Conservation (phyloP, 2,797 vertebrate genomes). For the Myripristis jacobus region DNA sequence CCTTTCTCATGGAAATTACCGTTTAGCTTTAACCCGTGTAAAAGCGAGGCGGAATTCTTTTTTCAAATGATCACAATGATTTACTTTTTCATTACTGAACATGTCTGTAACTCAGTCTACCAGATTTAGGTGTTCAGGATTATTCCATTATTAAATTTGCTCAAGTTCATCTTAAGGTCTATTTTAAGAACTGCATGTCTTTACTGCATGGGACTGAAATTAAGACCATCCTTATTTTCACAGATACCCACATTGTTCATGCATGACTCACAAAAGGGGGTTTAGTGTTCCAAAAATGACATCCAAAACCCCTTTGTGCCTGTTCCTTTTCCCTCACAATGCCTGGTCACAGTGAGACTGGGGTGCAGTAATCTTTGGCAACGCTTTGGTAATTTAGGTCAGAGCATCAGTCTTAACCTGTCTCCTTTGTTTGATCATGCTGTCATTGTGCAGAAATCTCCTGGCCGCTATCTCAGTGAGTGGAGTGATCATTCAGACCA, state of each 20-base stretch:
- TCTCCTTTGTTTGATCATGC: conserved; percentile 78
- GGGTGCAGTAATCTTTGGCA: conserved; percentile 49
- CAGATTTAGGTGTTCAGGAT: neutral
- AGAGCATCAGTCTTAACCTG: conserved; percentile 70
- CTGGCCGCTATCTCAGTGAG: conserved; percentile 74
- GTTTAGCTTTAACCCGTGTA: conserved; percentile 16
- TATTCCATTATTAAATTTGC: neutral
- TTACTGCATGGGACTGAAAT: conserved; percentile 55
- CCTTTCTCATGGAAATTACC: conserved; percentile 42
- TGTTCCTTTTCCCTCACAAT: conserved; percentile 40
- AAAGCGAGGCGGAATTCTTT: neutral
- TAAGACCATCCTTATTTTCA: conserved; percentile 36
- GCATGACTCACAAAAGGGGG: conserved; percentile 67
- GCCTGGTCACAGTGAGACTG: conserved; percentile 54
- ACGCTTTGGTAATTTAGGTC: conserved; percentile 43
- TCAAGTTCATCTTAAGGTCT: conserved; percentile 1
- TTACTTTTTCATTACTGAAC: conserved; percentile 9
- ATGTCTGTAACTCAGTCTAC: neutral
- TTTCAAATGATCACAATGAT: conserved; percentile 20
- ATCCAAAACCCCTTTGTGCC: conserved; percentile 44
- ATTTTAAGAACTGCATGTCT: conserved; percentile 40
- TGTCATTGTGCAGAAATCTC: conserved; percentile 78
- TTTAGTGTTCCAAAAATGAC: conserved; percentile 53
- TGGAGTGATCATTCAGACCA: conserved; percentile 74
- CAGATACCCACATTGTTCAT: conserved; percentile 39